phyloP scores from a whole-genome alignment of 2,888 invertebrate species.

The Rhagonycha fulva region DNA sequence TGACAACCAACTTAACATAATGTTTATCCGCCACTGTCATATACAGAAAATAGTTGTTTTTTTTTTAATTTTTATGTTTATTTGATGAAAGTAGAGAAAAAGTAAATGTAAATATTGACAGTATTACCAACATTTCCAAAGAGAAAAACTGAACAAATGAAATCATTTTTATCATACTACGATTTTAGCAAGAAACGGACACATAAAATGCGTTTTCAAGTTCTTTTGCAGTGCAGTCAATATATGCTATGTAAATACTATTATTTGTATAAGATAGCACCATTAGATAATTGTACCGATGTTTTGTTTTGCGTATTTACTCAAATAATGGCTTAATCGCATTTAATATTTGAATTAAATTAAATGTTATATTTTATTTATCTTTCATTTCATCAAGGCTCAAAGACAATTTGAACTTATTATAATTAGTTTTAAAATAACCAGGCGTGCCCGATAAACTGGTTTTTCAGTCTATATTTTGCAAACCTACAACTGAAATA shows the following conservation, averaged over 20 bases:
- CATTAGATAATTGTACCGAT: neutral
- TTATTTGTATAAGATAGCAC: neutral
- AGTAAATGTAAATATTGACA: neutral
- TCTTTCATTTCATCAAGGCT: neutral
- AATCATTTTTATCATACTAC: neutral
- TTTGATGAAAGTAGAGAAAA: too few relatives aligned
- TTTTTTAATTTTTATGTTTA: too few relatives aligned
- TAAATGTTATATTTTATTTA: neutral
- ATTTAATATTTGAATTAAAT: neutral
- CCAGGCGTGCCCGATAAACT: neutral
- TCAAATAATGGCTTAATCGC: neutral
- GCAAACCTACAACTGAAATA: constrained; percentile 5
- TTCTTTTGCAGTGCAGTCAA: neutral
- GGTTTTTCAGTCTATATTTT: neutral
- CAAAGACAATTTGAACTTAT: neutral
- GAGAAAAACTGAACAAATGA: neutral
- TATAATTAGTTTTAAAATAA: constrained; percentile 1
- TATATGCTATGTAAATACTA: neutral
- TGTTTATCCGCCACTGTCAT: too few relatives aligned
- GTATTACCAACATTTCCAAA: too few relatives aligned
- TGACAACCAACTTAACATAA: too few relatives aligned
- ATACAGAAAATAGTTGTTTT: too few relatives aligned
- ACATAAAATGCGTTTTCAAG: neutral
- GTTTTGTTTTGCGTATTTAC: neutral
- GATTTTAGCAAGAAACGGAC: neutral